Percentiles rank a stretch among this genome's conserved stretches.
These are phyloP conservation scores for Eutolmus rufibarbis DNA, from an alignment of 2,888 invertebrate species.

Conservation along the genomic window DNA sequence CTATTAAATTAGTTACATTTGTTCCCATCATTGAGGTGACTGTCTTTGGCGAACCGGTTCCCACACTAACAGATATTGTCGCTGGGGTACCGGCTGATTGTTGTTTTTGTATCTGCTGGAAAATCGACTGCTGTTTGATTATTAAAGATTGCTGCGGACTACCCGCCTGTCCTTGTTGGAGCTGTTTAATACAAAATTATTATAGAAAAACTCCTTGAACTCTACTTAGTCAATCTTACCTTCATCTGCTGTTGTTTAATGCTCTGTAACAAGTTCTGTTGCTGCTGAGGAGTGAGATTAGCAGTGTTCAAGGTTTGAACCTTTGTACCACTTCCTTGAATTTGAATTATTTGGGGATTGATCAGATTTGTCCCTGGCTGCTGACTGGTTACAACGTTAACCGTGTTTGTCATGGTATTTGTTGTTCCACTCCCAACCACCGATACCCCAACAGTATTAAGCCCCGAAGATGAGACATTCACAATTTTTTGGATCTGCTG, in stretches of 20 bases:
- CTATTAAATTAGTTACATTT: slow-evolving; percentile 34
- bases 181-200: neutral
- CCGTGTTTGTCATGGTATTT: slow-evolving; percentile 9
- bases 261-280: slow-evolving; percentile 58
- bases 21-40: slow-evolving; percentile 40
- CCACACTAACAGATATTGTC: slow-evolving; percentile 25
- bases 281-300: slow-evolving; percentile 59
- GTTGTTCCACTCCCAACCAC: neutral
- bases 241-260: slow-evolving; percentile 55
- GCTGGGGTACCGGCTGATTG: neutral
- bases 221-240: neutral
- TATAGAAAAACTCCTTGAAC: neutral
- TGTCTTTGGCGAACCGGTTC: slow-evolving; percentile 31
- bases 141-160: slow-evolving; percentile 49
- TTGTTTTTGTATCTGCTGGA: slow-evolving; percentile 43
- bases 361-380: slow-evolving; percentile 45
- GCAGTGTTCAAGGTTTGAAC: slow-evolving; percentile 56
- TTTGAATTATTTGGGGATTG: slow-evolving; percentile 52
- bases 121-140: slow-evolving; percentile 47
- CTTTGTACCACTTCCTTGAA: slow-evolving; percentile 50
- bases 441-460: slow-evolving; percentile 39
- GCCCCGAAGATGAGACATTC: slow-evolving; percentile 46
- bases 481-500: slow-evolving; percentile 53
- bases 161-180: neutral
- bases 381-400: slow-evolving; percentile 35